phyloP scores from a whole-genome alignment of 2,113 vertebrate species.

The Anguilla rostrata region DNA sequence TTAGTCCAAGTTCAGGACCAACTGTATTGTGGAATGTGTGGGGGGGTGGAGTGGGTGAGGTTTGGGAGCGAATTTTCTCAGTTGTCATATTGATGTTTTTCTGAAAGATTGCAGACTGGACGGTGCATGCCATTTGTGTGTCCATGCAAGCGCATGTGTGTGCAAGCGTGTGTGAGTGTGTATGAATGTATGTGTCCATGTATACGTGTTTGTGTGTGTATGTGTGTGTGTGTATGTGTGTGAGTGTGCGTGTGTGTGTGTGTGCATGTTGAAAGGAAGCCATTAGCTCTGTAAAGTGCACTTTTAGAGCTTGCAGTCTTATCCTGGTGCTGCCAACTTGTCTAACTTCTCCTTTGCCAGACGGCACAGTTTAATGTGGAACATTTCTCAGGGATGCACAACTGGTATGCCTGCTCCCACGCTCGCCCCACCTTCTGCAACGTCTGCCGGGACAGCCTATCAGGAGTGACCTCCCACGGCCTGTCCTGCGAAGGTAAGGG shows the following conservation, averaged over 20 bases:
- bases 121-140: slow-evolving; percentile 6
- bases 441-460: slow-evolving; percentile 94
- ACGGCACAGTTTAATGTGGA: slow-evolving; percentile 99
- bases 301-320: slow-evolving; percentile 50
- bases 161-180: background rate
- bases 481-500: slow-evolving; percentile 95
- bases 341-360: slow-evolving; percentile 82
- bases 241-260: background rate
- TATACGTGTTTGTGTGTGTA: background rate
- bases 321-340: slow-evolving; percentile 70
- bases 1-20: background rate
- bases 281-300: slow-evolving; percentile 41
- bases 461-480: slow-evolving; percentile 96
- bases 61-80: background rate
- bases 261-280: slow-evolving; percentile 13
- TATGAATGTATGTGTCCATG: background rate
- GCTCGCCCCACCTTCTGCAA: slow-evolving; percentile 98
- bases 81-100: background rate
- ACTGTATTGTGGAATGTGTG: background rate
- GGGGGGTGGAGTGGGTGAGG: background rate
- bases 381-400: slow-evolving; percentile 99
- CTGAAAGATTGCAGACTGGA: background rate
- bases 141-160: background rate
- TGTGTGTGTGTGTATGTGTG: slow-evolving; percentile 4
- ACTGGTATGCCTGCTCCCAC: slow-evolving; percentile 99